A percentile compares a stretch with the other conserved stretches of the same genome.
Evolutionary conservation across 1,140 invertebrate species (phyloP).

Genomic region (Aphelenchoides avenae): DNA sequence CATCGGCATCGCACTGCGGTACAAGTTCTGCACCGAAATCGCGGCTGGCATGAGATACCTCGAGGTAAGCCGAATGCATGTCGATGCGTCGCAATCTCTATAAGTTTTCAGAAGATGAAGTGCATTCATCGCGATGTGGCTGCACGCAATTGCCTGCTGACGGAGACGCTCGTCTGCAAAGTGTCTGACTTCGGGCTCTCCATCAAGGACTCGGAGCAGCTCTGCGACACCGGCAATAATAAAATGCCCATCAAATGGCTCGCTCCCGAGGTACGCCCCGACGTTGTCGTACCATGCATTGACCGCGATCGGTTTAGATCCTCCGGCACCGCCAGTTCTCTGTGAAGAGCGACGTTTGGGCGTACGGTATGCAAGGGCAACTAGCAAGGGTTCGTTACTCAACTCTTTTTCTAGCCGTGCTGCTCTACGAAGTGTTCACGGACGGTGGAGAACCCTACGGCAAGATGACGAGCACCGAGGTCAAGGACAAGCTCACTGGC

Average conservation of each 20-base stretch:
- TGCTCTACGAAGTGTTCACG: constrained; percentile 12
- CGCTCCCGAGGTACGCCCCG: constrained; percentile 1
- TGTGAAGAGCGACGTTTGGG: constrained; percentile 6
- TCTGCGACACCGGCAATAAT: background rate
- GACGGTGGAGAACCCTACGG: constrained; percentile 8
- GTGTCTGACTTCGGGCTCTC: constrained; percentile 17
- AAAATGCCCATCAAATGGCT: constrained; percentile 7
- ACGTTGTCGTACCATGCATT: too few relatives aligned
- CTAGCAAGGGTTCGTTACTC: too few relatives aligned
- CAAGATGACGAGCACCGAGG: constrained; percentile 14
- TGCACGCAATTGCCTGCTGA: constrained; percentile 20
- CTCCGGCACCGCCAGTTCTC: constrained; percentile 8
- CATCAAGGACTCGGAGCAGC: background rate
- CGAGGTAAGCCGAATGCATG: background rate
- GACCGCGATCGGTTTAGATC: too few relatives aligned
- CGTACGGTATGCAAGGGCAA: too few relatives aligned
- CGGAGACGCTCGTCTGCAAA: constrained; percentile 19
- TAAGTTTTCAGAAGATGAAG: background rate
- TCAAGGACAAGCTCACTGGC: background rate
- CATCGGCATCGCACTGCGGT: constrained; percentile 13
- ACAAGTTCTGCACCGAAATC: constrained; percentile 19
- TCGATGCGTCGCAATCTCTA: background rate
- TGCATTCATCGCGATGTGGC: constrained; percentile 18
- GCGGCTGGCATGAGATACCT: constrained; percentile 13
- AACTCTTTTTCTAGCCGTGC: too few relatives aligned